Conservation (phyloP, 2,888 invertebrate species). For the Dioctria rufipes region DNA sequence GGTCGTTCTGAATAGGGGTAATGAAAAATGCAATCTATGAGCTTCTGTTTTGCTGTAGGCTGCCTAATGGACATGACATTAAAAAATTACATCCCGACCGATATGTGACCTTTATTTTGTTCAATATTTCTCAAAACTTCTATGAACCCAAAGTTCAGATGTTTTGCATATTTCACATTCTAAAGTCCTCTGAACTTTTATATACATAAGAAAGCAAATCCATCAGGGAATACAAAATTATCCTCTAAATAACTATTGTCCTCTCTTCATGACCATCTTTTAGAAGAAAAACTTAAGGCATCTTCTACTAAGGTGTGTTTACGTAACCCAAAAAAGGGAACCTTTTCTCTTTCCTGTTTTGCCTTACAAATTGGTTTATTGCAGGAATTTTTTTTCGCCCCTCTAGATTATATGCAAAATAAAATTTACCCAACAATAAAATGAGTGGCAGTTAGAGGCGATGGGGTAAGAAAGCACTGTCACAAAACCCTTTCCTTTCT, state of each 20-base stretch:
- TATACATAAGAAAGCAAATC: too few relatives aligned
- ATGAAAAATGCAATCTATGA: not conserved
- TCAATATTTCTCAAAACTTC: too few relatives aligned
- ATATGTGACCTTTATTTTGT: not conserved
- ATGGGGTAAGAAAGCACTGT: too few relatives aligned
- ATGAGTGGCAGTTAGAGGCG: too few relatives aligned
- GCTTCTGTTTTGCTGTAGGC: too few relatives aligned
- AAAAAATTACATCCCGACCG: not conserved
- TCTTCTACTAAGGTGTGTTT: not conserved
- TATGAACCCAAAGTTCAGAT: not conserved
- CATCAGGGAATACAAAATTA: not conserved
- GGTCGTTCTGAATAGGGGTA: not conserved
- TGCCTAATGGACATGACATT: not conserved
- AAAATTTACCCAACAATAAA: not conserved
- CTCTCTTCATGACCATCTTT: not conserved
- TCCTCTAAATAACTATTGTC: not conserved
- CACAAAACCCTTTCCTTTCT: too few relatives aligned
- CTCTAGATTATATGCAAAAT: not conserved
- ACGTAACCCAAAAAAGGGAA: not conserved
- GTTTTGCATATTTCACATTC: not conserved
- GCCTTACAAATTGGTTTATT: not conserved
- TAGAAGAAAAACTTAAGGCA: not conserved
- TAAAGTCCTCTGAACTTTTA: not conserved
- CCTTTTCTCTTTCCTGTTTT: not conserved
- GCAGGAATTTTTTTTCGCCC: not conserved